Evolutionary conservation across 2,888 invertebrate species (phyloP), one percentile per base, ranked within the genome.

Genomic region (Heliconius aoede): DNA sequence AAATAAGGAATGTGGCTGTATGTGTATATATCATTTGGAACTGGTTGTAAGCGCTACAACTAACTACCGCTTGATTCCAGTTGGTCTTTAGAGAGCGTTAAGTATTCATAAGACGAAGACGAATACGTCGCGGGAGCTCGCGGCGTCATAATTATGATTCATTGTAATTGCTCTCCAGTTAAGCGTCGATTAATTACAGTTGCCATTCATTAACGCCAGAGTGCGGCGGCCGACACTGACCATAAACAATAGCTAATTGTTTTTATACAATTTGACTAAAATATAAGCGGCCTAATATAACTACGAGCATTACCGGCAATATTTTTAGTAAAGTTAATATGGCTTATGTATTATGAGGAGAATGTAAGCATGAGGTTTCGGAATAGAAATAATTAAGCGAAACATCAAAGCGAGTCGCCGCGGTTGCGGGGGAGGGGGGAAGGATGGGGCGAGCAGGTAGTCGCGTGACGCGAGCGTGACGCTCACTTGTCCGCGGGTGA

Each of bases 141-240:
- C 69, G 40, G 68, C 73, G 62, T 74, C 67, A 46, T 74, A 62
- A 77, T 74, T 77, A 55, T 62, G 55, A 77, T 74, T 71, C 74
- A 77, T 77, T 74, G 69, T 74, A 74, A 74, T 76, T 68, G 76
- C 51, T 76, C 74, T 73, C 68, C 69, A 62, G 68, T 51, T 67
- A 62, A 77, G 76, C 68, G 73, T 46, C 73, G 73, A 76, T 76
- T 76, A 76, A 76, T 76, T 76, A 71, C 68, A 69, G 68, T 58
- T 68, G 67, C 61, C 36, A 69, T 76, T 76, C 73, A 73, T 73
- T 73, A 73, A 61, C 68, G 55, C 74, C 24, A 58, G 11, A 58
- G 11, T 24, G 58, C 58, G 13, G 24, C 4, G 11, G 3, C 1
- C 24, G 9, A 15, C 60, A 62, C 32, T 28, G 26, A 13, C 46